Evolutionary conservation across 2,797 vertebrate species (phyloP).

Genomic region (Fringilla coelebs): DNA sequence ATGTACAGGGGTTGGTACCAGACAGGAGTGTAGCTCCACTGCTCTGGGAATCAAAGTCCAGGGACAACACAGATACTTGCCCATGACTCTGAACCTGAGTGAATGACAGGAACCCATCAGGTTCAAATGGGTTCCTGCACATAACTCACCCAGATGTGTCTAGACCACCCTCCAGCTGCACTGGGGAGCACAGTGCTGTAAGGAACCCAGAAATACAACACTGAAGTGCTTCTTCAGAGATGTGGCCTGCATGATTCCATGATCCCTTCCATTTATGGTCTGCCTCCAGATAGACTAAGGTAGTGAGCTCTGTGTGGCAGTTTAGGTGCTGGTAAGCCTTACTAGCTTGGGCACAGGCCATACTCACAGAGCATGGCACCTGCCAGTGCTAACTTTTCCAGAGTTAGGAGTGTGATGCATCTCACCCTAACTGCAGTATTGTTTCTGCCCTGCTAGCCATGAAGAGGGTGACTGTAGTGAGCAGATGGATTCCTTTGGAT

Average conservation of each 20-base stretch:
- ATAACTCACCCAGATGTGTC: neutral
- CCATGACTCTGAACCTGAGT: neutral
- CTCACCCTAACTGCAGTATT: neutral
- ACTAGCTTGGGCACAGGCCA: fast-evolving
- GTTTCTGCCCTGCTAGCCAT: neutral
- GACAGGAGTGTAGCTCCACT: neutral
- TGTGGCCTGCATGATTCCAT: neutral
- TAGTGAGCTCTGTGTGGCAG: neutral
- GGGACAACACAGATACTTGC: fast-evolving
- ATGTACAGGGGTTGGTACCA: neutral
- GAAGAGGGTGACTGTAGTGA: neutral
- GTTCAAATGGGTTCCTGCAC: neutral
- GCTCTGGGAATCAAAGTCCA: neutral
- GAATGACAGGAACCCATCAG: neutral
- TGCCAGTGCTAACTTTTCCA: neutral
- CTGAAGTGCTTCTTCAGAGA: neutral
- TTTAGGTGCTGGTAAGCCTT: neutral
- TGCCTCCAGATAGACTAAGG: neutral
- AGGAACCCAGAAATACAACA: neutral
- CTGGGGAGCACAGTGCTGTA: neutral
- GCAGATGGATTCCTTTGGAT: neutral
- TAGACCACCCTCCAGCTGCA: neutral
- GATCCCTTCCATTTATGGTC: neutral
- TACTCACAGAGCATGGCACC: neutral
- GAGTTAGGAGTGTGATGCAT: neutral